Percentiles rank a stretch among this genome's conserved stretches.
phyloP scores from a whole-genome alignment of 2,113 vertebrate species.

The Anguilla japonica region DNA sequence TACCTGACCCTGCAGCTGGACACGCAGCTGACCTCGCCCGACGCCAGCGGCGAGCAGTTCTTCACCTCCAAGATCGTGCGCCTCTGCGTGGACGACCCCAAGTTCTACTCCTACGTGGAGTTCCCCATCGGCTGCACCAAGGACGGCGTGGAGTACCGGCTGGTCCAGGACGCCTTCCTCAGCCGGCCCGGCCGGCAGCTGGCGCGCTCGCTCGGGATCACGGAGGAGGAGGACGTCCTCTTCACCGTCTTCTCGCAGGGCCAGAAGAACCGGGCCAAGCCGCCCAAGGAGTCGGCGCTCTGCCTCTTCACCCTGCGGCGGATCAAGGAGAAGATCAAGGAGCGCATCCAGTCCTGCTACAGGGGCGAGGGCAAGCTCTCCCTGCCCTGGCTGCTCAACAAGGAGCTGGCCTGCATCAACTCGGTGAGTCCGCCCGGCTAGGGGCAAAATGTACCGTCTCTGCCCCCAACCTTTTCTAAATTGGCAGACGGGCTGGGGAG shows the following conservation, averaged over 20 bases:
- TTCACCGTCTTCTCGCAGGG: slow-evolving; percentile 95
- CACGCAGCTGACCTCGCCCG: slow-evolving; percentile 89
- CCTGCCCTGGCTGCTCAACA: slow-evolving; percentile 94
- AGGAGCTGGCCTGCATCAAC: slow-evolving; percentile 95
- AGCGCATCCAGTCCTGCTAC: slow-evolving; percentile 95
- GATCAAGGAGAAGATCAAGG: slow-evolving; percentile 97
- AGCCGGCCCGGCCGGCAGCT: slow-evolving; percentile 81
- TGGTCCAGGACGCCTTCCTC: slow-evolving; percentile 93
- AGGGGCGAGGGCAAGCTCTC: slow-evolving; percentile 92
- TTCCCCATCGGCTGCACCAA: slow-evolving; percentile 93
- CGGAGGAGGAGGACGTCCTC: slow-evolving; percentile 86
- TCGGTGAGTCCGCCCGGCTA: slow-evolving; percentile 74
- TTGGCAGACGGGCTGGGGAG: too few species aligned
- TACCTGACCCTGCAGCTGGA: slow-evolving; percentile 94
- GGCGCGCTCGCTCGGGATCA: slow-evolving; percentile 84
- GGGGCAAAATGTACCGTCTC: neutral
- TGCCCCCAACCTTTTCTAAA: too few species aligned
- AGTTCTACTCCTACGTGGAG: slow-evolving; percentile 97
- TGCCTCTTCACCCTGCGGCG: slow-evolving; percentile 91
- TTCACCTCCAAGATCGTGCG: slow-evolving; percentile 97
- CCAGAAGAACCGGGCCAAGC: slow-evolving; percentile 94
- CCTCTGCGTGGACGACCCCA: slow-evolving; percentile 90
- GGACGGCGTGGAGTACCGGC: slow-evolving; percentile 90
- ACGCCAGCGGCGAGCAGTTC: slow-evolving; percentile 89
- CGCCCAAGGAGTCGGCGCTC: slow-evolving; percentile 90